phyloP scores from a whole-genome alignment of 2,888 invertebrate genomes.

The Sialis fuliginosa region DNA sequence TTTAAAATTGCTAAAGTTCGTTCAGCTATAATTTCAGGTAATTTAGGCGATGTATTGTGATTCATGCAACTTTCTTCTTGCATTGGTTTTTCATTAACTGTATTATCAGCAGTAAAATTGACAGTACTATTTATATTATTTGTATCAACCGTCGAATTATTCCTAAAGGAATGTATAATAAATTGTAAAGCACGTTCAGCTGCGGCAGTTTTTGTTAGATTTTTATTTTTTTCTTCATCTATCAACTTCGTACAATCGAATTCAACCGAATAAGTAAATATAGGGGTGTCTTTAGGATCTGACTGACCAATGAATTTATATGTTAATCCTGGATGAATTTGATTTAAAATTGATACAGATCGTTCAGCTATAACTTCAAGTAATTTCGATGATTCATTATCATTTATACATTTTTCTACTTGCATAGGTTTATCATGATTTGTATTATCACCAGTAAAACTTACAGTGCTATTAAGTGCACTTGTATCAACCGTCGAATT shows the following conservation, averaged over 20 bases:
- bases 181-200: constrained; percentile 35
- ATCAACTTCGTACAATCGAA: constrained; percentile 38
- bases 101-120: constrained; percentile 33
- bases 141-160: constrained; percentile 18
- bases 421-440: too few species aligned
- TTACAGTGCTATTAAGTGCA: too few species aligned
- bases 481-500: too few species aligned
- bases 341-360: constrained; percentile 68
- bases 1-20: constrained; percentile 66
- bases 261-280: constrained; percentile 67
- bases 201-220: constrained; percentile 34
- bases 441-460: too few species aligned
- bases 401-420: too few species aligned
- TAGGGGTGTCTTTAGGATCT: constrained; percentile 78
- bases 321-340: constrained; percentile 59
- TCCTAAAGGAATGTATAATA: constrained; percentile 36
- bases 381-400: too few species aligned
- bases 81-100: constrained; percentile 20
- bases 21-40: constrained; percentile 24
- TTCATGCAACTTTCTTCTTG: constrained; percentile 5
- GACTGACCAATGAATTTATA: constrained; percentile 60
- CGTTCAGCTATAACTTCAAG: constrained; percentile 21
- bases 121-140: constrained; percentile 22
- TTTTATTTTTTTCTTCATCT: constrained; percentile 36
- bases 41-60: constrained; percentile 12